A percentile compares a stretch with the other conserved stretches of the same genome.
These are phyloP conservation scores for Andrena minutula DNA, from an alignment of 2,888 invertebrate species.

Conservation along the genomic window DNA sequence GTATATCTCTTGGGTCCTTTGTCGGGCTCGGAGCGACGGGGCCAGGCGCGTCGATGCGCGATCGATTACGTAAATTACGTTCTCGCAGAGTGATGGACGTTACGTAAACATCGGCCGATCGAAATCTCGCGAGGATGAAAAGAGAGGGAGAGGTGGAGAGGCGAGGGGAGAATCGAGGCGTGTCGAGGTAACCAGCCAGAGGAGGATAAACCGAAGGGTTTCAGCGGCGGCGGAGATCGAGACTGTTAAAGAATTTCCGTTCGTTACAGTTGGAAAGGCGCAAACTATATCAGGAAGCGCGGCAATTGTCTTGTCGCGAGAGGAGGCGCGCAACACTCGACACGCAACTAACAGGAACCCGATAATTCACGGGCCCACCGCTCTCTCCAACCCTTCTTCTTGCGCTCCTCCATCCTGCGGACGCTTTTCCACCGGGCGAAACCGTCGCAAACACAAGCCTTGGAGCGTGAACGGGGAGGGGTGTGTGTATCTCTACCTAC, in stretches of 20 bases:
- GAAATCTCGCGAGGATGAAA: conserved; percentile 31
- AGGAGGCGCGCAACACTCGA: conserved; percentile 75
- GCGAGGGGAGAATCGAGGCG: not conserved
- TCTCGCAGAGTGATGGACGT: conserved; percentile 11
- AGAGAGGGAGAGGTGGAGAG: not conserved
- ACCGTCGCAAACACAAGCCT: not conserved
- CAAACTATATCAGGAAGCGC: conserved; percentile 81
- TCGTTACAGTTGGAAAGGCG: conserved; percentile 74
- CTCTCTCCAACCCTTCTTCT: not conserved
- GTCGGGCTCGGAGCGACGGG: not conserved
- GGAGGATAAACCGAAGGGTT: not conserved
- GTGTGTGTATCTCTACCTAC: too few relatives aligned
- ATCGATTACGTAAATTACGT: conserved; percentile 28
- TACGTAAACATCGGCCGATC: conserved; percentile 39
- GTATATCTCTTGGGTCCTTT: not conserved
- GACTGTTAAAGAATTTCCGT: conserved; percentile 55
- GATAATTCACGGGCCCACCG: conserved; percentile 73
- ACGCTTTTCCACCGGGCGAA: conserved; percentile 18
- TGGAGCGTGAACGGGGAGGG: not conserved
- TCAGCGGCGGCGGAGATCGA: not conserved
- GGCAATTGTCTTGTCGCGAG: conserved; percentile 83
- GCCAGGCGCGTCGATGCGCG: conserved; percentile 18
- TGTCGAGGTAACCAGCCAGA: not conserved
- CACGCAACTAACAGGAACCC: conserved; percentile 81
- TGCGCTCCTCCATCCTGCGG: conserved; percentile 4